Percentiles rank a stretch among this genome's conserved stretches.
Conservation (phyloP, 1,140 invertebrate genomes). For the Neocloeon triangulifer region DNA sequence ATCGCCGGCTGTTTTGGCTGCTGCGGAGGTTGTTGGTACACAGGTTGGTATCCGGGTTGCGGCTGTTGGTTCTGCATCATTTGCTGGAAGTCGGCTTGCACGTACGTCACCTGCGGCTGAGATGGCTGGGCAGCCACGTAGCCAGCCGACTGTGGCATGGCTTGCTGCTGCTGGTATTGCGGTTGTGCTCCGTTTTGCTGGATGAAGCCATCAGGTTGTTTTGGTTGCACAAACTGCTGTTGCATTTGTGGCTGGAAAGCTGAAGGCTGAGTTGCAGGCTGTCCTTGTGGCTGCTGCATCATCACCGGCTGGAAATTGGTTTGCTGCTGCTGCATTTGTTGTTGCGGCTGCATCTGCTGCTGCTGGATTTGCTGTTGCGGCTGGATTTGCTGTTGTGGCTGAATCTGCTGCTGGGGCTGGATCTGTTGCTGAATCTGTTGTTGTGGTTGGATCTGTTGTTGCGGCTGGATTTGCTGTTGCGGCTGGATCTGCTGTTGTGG, state of each 20-base stretch:
- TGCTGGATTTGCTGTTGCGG: slow-evolving; percentile 7
- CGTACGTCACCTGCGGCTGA: too few relatives aligned
- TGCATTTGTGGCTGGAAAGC: slow-evolving; percentile 6
- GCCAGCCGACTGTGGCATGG: slow-evolving; percentile 1
- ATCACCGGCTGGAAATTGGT: too few relatives aligned
- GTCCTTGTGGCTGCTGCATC: slow-evolving; percentile 14
- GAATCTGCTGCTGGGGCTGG: slow-evolving; percentile 11
- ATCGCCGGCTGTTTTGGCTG: slow-evolving; percentile 8
- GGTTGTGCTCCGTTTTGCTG: too few relatives aligned
- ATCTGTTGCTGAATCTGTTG: background rate
- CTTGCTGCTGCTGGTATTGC: slow-evolving; percentile 9
- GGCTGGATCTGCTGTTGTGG: slow-evolving; percentile 18
- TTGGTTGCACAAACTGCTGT: slow-evolving; percentile 3
- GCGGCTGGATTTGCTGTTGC: slow-evolving; percentile 22
- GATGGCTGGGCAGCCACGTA: slow-evolving; percentile 3
- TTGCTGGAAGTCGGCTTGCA: slow-evolving; percentile 2
- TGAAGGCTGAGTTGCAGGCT: background rate
- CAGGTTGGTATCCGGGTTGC: slow-evolving; percentile 8
- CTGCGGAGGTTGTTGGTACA: slow-evolving; percentile 11
- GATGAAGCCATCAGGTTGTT: slow-evolving; percentile 6
- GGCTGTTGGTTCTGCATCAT: slow-evolving; percentile 8
- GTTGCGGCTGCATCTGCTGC: slow-evolving; percentile 9
- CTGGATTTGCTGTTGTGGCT: slow-evolving; percentile 9
- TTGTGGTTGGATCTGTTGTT: slow-evolving; percentile 6
- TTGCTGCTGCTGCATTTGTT: slow-evolving; percentile 25